phyloP scores from a whole-genome alignment of 2,113 vertebrate species.

The Myodes glareolus region DNA sequence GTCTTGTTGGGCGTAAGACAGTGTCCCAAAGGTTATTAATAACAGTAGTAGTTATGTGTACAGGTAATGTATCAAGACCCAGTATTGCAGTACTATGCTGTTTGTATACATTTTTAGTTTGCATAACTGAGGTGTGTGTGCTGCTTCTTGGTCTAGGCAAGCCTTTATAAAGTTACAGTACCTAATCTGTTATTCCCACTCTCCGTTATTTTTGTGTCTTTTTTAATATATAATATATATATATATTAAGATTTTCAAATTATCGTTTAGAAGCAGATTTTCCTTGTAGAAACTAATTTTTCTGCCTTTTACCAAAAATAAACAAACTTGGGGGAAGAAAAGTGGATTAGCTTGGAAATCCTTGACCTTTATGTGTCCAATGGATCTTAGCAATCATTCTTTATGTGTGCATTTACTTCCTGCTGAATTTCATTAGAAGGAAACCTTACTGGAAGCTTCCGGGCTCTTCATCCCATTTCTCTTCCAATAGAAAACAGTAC shows the following conservation, averaged over 20 bases:
- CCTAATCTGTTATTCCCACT: conserved; percentile 80
- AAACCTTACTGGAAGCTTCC: conserved; percentile 51
- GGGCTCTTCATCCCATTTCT: conserved; percentile 44
- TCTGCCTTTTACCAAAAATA: conserved; percentile 85
- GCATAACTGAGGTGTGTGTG: conserved; percentile 79
- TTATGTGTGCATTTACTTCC: conserved; percentile 63
- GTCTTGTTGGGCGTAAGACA: conserved; percentile 89
- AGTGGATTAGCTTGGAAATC: conserved; percentile 80
- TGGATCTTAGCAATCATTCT: conserved; percentile 75
- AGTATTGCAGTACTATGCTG: conserved; percentile 84
- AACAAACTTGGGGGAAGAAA: conserved; percentile 84
- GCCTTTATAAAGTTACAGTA: conserved; percentile 82
- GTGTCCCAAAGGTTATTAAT: conserved; percentile 90
- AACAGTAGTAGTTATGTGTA: conserved; percentile 86
- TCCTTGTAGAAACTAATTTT: conserved; percentile 86
- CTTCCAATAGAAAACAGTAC: conserved; percentile 52
- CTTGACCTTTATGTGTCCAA: conserved; percentile 79
- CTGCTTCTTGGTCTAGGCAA: conserved; percentile 82
- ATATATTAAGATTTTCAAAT: conserved; percentile 86
- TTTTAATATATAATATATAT: conserved; percentile 84
- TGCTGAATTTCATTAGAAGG: conserved; percentile 52
- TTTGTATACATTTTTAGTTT: conserved; percentile 85
- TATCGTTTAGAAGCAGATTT: conserved; percentile 84
- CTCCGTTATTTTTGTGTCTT: conserved; percentile 86
- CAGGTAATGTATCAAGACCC: conserved; percentile 84